Conservation (phyloP, 2,113 vertebrate genomes). For the Mellivora capensis region DNA sequence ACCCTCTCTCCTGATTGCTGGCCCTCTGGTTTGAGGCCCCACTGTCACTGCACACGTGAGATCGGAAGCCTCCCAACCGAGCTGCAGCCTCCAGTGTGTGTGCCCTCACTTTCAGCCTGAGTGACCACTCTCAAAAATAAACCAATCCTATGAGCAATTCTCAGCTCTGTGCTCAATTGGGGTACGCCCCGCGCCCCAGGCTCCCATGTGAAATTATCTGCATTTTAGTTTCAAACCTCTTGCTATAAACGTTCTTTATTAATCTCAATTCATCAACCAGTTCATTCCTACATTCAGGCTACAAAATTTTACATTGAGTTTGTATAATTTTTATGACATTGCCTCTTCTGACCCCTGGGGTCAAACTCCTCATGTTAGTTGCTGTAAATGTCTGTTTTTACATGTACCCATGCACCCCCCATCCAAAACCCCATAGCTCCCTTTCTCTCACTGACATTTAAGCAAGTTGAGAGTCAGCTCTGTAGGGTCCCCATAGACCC, state of each 20-base stretch:
- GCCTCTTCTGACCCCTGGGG: not conserved
- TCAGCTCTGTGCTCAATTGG: not conserved
- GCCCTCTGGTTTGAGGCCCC: not conserved
- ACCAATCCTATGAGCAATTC: not conserved
- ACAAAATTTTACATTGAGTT: not conserved
- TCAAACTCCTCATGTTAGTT: not conserved
- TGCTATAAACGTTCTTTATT: not conserved
- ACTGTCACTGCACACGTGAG: not conserved
- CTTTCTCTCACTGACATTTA: not conserved
- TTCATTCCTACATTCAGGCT: not conserved
- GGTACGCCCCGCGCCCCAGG: accelerated
- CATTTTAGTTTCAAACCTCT: not conserved
- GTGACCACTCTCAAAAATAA: not conserved
- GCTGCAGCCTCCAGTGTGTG: not conserved
- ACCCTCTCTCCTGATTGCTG: not conserved
- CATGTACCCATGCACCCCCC: accelerated
- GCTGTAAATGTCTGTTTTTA: not conserved
- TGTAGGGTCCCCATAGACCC: not conserved
- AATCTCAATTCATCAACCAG: not conserved
- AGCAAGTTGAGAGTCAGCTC: not conserved
- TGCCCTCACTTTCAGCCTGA: not conserved
- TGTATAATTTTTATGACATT: not conserved
- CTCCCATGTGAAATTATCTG: not conserved
- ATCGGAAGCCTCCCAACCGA: not conserved
- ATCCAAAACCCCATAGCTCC: not conserved